Conservation (phyloP, 2,113 vertebrate species). For the Chaetodon trifascialis region DNA sequence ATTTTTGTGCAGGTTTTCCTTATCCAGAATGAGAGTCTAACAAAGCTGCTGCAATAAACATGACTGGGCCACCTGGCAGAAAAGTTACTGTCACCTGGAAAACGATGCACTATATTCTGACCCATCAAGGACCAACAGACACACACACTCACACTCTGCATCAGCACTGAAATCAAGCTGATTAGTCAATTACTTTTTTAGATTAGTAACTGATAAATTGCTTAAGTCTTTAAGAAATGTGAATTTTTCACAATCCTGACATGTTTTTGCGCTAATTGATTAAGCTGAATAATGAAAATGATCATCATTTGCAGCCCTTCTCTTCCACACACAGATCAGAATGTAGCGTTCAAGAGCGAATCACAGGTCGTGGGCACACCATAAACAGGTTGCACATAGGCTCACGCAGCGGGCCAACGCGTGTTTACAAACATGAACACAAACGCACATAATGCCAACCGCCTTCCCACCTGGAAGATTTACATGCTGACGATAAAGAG, state of each 20-base stretch:
- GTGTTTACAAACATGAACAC: neutral
- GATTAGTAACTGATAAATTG: too few species aligned
- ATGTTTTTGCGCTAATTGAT: neutral
- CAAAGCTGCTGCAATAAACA: neutral
- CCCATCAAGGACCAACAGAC: neutral
- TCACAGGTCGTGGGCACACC: neutral
- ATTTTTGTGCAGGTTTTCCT: neutral
- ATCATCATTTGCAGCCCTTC: neutral
- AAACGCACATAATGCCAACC: neutral
- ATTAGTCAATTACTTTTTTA: neutral
- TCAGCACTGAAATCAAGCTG: neutral
- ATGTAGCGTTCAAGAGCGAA: neutral
- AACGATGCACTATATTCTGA: neutral
- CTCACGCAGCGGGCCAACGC: neutral
- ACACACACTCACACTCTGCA: neutral
- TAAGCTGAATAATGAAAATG: neutral
- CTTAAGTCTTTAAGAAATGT: neutral
- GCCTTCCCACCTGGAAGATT: constrained; percentile 3
- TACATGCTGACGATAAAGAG: constrained; percentile 25
- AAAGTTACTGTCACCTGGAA: neutral
- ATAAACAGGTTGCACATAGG: neutral
- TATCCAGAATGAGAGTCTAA: neutral
- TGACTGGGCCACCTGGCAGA: neutral
- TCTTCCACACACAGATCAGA: neutral
- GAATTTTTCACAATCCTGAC: neutral